These are phyloP conservation scores for Gobionotothen gibberifrons DNA, from an alignment of 2,797 vertebrate genomes.

Conservation along the genomic window DNA sequence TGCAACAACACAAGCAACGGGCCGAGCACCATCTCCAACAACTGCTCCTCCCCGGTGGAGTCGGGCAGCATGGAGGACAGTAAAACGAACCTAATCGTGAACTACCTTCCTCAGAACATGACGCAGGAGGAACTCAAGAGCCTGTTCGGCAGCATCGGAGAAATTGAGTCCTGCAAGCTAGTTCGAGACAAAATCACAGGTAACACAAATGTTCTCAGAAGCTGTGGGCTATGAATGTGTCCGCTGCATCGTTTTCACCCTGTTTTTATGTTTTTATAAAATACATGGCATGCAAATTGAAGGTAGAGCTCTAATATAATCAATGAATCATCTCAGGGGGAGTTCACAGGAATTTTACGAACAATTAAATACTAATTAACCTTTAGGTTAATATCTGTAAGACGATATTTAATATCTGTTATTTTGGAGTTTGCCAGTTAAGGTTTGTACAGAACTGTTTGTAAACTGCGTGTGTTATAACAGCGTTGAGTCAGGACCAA, in stretches of 20 bases:
- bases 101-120: constrained; percentile 99
- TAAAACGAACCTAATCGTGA: constrained; percentile 99
- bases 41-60: constrained; percentile 99
- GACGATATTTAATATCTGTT: no score
- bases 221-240: background rate
- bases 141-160: constrained; percentile 99
- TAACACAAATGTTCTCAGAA: constrained; percentile 61
- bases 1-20: constrained; percentile 95
- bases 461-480: no score
- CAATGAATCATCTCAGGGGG: no score
- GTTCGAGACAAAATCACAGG: constrained; percentile 99
- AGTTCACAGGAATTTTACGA: no score
- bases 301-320: background rate
- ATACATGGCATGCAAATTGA: background rate
- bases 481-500: no score
- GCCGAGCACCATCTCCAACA: constrained; percentile 92
- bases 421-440: no score
- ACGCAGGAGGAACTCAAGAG: constrained; percentile 99
- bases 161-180: constrained; percentile 99
- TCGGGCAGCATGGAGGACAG: constrained; percentile 96
- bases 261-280: background rate
- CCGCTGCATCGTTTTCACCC: background rate
- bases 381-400: no score
- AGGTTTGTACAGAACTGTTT: no score
- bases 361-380: no score